Base-by-base conservation (phyloP, 2,113 vertebrate genomes). In the Sminthopsis crassicaudata region DNA sequence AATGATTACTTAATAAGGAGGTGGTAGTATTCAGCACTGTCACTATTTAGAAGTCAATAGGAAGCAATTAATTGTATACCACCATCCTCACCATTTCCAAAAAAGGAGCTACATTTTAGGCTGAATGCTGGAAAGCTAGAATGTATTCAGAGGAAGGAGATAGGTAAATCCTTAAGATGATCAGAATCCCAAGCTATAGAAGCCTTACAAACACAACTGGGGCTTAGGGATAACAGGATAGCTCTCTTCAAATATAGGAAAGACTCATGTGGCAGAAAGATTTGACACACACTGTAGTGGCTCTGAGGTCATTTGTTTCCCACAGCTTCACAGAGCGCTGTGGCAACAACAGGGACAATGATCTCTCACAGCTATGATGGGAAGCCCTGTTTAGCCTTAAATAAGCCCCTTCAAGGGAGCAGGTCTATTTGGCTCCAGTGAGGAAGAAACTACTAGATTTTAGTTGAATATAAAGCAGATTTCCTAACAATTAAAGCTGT, bases 251-350 rank as follows among this genome's bases (percentile, higher is more conserved):
- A 84, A 84, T 76, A 76, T 19, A n/a, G 12, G 60, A 76, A 76
- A 67, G 3, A 36, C 60, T 67, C 60, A 67, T 16, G 60, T 76
- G 67, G 36, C 67, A 76, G 5, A 76, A n/a, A 84, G 36, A 84
- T 67, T 16, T 84, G n/a, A 42, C 19, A 98, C 97, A 96, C 97
- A 97, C 97, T 1, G 93, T 98, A 97, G 98, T 98, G 98, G 96
- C 98, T 98, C 76, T 67, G 97, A 98, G 98, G 98, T 99, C 98
- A 98, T 98, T 98, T 98, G 98, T 99, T 99, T 99, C 98, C 98
- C 98, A 99, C 98, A 99, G 98, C 97, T 98, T 98, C 98, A 98
- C 98, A 98, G 98, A 98, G 98, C 97, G 93, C 97, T 98, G 98
- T 98, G 98, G 98, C 98, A 98, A 98, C 98, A 98, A 98, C 96